These are phyloP conservation scores for Phthorimaea operculella DNA, from an alignment of 1,140 invertebrate species.

Conservation along the genomic window DNA sequence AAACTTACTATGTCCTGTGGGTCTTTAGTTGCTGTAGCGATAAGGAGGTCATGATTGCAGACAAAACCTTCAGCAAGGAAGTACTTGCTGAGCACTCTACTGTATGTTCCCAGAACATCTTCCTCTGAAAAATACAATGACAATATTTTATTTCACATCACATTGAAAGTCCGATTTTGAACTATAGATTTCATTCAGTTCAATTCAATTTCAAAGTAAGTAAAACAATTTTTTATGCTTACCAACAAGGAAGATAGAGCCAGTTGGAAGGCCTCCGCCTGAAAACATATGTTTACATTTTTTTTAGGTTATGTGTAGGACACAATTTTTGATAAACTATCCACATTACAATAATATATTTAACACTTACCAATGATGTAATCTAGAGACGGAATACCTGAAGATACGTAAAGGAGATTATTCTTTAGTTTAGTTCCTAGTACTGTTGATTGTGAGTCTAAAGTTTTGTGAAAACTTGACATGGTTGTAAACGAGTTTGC, in stretches of 20 bases:
- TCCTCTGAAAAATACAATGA: conserved; percentile 73
- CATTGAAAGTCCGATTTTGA: no score
- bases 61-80: conserved; percentile 85
- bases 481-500: conserved; percentile 16
- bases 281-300: conserved; percentile 21
- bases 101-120: conserved; percentile 80
- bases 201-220: no score
- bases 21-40: conserved; percentile 78
- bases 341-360: no score
- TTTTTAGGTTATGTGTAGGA: neutral
- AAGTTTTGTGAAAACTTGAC: conserved; percentile 52
- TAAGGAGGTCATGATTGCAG: conserved; percentile 75
- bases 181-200: no score
- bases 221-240: conserved; percentile 19
- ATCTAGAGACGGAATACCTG: conserved; percentile 77
- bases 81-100: conserved; percentile 81
- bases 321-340: neutral
- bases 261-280: conserved; percentile 71
- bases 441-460: conserved; percentile 27
- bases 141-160: no score
- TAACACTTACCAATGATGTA: conserved; percentile 69
- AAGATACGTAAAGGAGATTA: conserved; percentile 66
- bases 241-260: conserved; percentile 70
- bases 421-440: conserved; percentile 55
- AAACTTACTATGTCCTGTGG: conserved; percentile 72